Evolutionary conservation across 2,113 vertebrate genomes (phyloP).

Genomic region (Mohoua ochrocephala): DNA sequence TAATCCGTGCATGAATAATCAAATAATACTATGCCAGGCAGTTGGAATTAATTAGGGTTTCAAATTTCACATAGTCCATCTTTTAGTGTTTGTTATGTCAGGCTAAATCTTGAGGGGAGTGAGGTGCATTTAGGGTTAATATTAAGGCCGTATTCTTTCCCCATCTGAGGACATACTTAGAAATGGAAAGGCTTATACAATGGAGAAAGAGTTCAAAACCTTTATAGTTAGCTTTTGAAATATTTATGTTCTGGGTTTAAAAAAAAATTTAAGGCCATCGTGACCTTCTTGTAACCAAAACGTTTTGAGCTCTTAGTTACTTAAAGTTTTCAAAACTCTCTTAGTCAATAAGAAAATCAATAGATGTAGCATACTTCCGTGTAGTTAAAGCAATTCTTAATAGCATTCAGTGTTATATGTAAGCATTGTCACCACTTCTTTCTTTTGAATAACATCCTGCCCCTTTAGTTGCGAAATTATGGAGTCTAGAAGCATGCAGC

Average conservation of each 20-base stretch:
- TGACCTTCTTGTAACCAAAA: background rate
- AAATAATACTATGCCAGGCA: background rate
- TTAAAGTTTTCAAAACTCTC: background rate
- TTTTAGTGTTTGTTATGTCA: background rate
- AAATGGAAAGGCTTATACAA: background rate
- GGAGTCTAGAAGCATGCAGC: background rate
- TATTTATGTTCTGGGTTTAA: background rate
- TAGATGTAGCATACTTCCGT: background rate
- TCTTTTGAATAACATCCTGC: background rate
- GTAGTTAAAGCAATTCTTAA: background rate
- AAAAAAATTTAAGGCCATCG: background rate
- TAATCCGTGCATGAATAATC: background rate
- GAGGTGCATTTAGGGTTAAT: background rate
- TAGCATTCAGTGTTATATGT: background rate
- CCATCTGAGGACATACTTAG: background rate
- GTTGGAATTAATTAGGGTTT: background rate
- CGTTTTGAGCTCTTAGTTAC: conserved; percentile 25
- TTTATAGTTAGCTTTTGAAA: background rate
- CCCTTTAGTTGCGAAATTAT: background rate
- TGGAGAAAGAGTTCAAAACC: background rate
- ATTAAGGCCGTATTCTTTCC: background rate
- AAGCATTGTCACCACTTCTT: background rate
- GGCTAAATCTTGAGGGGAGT: background rate
- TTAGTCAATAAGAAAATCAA: conserved; percentile 22
- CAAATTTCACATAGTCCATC: background rate